Conservation (phyloP, 2,797 vertebrate genomes). For the Leptodactylus fallax region DNA sequence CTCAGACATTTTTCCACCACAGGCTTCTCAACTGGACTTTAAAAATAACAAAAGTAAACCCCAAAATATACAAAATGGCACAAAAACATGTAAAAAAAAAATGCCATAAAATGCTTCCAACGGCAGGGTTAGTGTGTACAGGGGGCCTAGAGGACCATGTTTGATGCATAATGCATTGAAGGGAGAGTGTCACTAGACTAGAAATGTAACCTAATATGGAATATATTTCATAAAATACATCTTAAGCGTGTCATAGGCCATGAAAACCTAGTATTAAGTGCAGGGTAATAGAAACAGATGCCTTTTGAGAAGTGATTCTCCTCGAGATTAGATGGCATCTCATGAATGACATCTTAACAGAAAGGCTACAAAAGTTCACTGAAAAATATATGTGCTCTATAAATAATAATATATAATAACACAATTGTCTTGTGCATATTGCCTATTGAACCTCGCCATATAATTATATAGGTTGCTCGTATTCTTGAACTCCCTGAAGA, state of each 20-base stretch:
- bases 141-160: too few species aligned
- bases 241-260: not conserved
- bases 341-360: not conserved
- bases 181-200: too few species aligned
- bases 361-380: not conserved
- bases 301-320: not conserved
- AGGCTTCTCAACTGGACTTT: too few species aligned
- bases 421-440: not conserved
- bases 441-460: not conserved
- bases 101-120: too few species aligned
- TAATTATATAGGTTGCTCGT: constrained; percentile 14
- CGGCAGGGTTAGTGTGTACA: too few species aligned
- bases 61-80: too few species aligned
- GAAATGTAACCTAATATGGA: too few species aligned
- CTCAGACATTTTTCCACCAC: too few species aligned
- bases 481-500: constrained; percentile 3
- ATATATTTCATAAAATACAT: too few species aligned
- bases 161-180: too few species aligned
- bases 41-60: too few species aligned
- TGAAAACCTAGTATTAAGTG: not conserved
- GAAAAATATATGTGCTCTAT: constrained; percentile 22
- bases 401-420: constrained; percentile 28
- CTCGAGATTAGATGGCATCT: not conserved
- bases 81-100: too few species aligned
- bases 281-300: not conserved